phyloP scores from a whole-genome alignment of 2,113 vertebrate species.

The Harpagus bidentatus region DNA sequence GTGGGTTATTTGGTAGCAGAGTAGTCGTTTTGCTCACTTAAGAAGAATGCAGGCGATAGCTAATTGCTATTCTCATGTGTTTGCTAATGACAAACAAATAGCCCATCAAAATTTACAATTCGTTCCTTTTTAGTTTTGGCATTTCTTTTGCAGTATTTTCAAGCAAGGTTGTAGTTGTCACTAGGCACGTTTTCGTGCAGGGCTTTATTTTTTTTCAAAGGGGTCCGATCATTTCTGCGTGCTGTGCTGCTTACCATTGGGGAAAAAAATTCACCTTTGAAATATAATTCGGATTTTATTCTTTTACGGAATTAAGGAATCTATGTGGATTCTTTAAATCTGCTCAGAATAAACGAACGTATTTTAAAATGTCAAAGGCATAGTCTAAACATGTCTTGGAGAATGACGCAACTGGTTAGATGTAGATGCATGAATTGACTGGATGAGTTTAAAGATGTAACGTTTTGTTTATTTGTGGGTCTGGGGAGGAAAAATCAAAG shows the following conservation, averaged over 20 bases:
- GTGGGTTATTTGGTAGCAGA: slow-evolving; percentile 71
- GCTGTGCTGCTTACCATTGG: slow-evolving; percentile 29
- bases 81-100: slow-evolving; percentile 69
- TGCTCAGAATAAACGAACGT: not conserved
- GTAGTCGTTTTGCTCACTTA: slow-evolving; percentile 69
- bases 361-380: slow-evolving; percentile 17
- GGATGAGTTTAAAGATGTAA: not conserved
- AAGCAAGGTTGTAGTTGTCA: slow-evolving; percentile 57
- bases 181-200: slow-evolving; percentile 35
- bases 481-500: slow-evolving; percentile 10
- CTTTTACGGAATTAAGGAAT: slow-evolving; percentile 19
- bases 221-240: slow-evolving; percentile 34
- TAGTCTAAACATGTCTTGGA: not conserved
- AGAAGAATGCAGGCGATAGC: slow-evolving; percentile 61
- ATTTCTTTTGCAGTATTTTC: slow-evolving; percentile 53
- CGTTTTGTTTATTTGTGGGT: slow-evolving; percentile 55
- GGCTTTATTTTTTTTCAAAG: slow-evolving; percentile 32
- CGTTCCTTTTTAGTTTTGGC: slow-evolving; percentile 11
- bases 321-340: slow-evolving; percentile 18
- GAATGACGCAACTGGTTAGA: slow-evolving; percentile 54
- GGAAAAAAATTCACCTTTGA: slow-evolving; percentile 20
- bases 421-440: not conserved
- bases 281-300: slow-evolving; percentile 60
- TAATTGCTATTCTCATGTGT: slow-evolving; percentile 68
- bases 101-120: slow-evolving; percentile 48